phyloP scores from a whole-genome alignment of 23 tunicate species.

The Corella eumyota region DNA sequence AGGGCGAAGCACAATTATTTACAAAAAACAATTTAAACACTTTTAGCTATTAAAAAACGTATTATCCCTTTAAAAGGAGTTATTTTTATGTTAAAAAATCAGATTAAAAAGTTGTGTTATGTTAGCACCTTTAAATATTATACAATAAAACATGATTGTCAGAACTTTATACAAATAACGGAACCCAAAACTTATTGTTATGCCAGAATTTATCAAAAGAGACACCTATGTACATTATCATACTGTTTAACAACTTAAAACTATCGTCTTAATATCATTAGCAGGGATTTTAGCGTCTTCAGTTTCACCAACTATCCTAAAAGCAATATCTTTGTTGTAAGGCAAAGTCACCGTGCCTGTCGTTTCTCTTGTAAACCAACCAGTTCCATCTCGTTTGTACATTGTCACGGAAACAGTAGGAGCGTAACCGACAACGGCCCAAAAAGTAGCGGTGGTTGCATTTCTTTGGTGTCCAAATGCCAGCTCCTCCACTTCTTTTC shows the following conservation, averaged over 20 bases:
- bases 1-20: too few relatives aligned
- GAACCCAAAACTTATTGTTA: too few relatives aligned
- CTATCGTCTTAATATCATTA: conserved; percentile 62
- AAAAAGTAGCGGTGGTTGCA: conserved; percentile 45
- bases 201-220: too few relatives aligned
- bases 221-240: too few relatives aligned
- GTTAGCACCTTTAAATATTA: too few relatives aligned
- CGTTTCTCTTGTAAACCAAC: conserved; percentile 47
- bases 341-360: conserved; percentile 51
- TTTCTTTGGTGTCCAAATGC: conserved; percentile 58
- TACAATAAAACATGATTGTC: too few relatives aligned
- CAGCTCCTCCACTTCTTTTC: conserved; percentile 73
- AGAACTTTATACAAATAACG: too few relatives aligned
- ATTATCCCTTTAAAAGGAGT: too few relatives aligned
- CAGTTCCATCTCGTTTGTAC: conserved; percentile 42
- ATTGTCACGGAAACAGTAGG: conserved; percentile 51
- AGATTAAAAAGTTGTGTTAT: too few relatives aligned
- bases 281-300: conserved; percentile 76
- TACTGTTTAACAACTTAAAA: conserved; percentile 37
- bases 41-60: too few relatives aligned
- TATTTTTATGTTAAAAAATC: too few relatives aligned
- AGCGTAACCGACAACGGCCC: conserved; percentile 81
- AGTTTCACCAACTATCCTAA: conserved; percentile 73
- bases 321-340: conserved; percentile 56
- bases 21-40: too few relatives aligned